Evolutionary conservation across 2,797 vertebrate genomes (phyloP).

Genomic region (Diglossa cyanea): DNA sequence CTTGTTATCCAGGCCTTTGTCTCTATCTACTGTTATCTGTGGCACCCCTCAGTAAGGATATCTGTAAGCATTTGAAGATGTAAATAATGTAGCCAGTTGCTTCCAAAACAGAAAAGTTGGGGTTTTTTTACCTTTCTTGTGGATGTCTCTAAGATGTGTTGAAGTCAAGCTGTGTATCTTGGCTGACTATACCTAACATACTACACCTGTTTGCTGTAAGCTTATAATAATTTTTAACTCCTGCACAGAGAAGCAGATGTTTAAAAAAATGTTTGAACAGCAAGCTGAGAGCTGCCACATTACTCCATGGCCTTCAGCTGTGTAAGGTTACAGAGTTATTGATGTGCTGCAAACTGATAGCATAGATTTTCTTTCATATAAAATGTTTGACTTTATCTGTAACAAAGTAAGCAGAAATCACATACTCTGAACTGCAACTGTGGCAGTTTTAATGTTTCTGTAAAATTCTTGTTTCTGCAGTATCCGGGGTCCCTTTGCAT

Average conservation of each 20-base stretch:
- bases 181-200: background rate
- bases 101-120: background rate
- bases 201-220: background rate
- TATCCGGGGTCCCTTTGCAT: background rate
- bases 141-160: background rate
- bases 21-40: background rate
- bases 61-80: background rate
- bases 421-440: background rate
- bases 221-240: background rate
- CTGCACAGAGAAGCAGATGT: background rate
- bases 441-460: background rate
- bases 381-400: background rate
- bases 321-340: background rate
- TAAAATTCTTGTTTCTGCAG: background rate
- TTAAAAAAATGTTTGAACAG: background rate
- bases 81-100: background rate
- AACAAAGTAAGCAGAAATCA: background rate
- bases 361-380: background rate
- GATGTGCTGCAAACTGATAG: background rate
- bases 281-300: fast-evolving
- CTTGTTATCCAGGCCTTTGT: background rate
- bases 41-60: background rate
- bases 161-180: background rate
- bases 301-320: background rate
- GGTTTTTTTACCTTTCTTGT: background rate